These are phyloP conservation scores for Calameuta pallipes DNA, from an alignment of 2,888 invertebrate species.

Conservation along the genomic window DNA sequence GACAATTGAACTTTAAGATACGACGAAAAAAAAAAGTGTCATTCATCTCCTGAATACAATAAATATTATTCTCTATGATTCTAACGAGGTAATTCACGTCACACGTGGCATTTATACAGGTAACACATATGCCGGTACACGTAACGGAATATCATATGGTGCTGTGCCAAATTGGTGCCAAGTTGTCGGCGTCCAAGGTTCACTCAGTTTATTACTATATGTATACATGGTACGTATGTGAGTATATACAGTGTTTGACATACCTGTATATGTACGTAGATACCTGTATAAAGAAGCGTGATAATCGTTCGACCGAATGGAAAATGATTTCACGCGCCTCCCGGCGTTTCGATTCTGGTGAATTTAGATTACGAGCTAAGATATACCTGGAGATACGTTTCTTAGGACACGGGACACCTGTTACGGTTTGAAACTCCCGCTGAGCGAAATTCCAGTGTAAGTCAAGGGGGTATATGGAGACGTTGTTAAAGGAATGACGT, in stretches of 20 bases:
- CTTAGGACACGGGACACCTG: background rate
- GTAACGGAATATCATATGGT: background rate
- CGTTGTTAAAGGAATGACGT: background rate
- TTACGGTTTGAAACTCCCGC: background rate
- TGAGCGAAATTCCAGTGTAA: background rate
- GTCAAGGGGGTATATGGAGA: background rate
- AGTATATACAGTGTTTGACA: background rate
- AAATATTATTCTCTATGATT: background rate
- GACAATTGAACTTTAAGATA: background rate
- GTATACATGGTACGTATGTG: background rate
- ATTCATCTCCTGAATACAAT: background rate
- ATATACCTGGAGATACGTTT: background rate
- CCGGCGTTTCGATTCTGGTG: background rate
- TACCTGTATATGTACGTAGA: background rate
- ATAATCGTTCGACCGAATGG: background rate
- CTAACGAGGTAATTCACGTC: background rate
- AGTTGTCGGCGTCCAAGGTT: background rate
- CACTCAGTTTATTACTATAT: background rate
- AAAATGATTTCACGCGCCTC: slow-evolving; percentile 5
- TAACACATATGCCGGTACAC: background rate
- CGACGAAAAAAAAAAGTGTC: background rate
- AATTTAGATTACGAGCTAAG: background rate
- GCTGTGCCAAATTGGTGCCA: background rate
- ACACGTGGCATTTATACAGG: background rate
- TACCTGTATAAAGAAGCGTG: background rate